A percentile compares a stretch with the other conserved stretches of the same genome.
Evolutionary conservation across 2,113 vertebrate genomes (phyloP).

Genomic region (Stigmatopora nigra): DNA sequence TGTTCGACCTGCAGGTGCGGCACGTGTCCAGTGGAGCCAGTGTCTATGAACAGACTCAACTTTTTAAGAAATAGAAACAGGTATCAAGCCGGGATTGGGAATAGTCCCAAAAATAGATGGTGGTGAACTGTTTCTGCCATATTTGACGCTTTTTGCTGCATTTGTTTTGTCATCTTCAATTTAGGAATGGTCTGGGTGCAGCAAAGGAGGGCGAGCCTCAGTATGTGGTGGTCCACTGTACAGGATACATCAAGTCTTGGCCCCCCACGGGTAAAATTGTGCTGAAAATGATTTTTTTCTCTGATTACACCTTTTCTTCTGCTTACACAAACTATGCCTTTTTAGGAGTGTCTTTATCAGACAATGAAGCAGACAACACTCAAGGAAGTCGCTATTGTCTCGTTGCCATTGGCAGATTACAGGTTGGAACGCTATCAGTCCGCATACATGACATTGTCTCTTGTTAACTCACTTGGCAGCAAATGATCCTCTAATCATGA

Average conservation of each 20-base stretch:
- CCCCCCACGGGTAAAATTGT: constrained; percentile 82
- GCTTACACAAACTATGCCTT: constrained; percentile 1
- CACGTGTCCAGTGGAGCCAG: constrained; percentile 74
- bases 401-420: constrained; percentile 93
- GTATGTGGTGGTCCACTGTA: constrained; percentile 95
- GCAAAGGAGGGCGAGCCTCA: constrained; percentile 88
- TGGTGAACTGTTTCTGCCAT: not conserved
- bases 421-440: constrained; percentile 61
- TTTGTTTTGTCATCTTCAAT: constrained; percentile 1
- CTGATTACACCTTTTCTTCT: not conserved
- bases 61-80: constrained; percentile 87
- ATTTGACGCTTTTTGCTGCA: not conserved
- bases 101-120: not conserved
- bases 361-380: constrained; percentile 82
- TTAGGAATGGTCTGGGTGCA: constrained; percentile 80
- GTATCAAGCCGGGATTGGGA: constrained; percentile 46
- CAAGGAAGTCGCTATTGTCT: constrained; percentile 93
- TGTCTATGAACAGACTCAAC: constrained; percentile 83
- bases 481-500: not conserved
- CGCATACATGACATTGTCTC: not conserved
- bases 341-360: constrained; percentile 85
- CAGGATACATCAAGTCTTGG: constrained; percentile 96
- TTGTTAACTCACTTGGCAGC: not conserved
- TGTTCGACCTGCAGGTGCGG: constrained; percentile 75
- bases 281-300: not conserved